These are phyloP conservation scores for Lateolabrax maculatus DNA, from an alignment of 2,797 vertebrate genomes.

Conservation along the genomic window DNA sequence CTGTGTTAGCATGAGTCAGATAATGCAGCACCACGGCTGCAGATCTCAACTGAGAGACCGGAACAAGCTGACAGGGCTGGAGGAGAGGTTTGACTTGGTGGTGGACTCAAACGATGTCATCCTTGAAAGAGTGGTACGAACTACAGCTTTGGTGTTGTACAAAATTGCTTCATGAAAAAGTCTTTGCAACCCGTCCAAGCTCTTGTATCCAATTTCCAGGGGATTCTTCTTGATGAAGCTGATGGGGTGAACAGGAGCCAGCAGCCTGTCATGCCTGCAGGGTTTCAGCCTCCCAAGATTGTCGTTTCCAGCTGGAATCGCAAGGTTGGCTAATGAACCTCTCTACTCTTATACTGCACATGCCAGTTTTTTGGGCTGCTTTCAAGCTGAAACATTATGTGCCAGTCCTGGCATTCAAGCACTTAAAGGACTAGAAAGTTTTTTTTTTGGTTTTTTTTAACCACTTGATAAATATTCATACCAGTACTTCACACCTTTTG, in stretches of 20 bases:
- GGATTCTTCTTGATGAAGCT: constrained; percentile 95
- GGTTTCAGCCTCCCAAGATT: constrained; percentile 92
- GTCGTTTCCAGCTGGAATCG: constrained; percentile 99
- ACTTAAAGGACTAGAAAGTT: not conserved
- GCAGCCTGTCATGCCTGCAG: constrained; percentile 93
- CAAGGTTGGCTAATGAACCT: constrained; percentile 86
- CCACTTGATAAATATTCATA: constrained; percentile 7
- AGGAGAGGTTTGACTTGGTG: constrained; percentile 95
- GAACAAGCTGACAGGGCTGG: constrained; percentile 90
- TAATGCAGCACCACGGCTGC: constrained; percentile 96
- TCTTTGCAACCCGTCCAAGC: constrained; percentile 2
- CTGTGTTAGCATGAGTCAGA: constrained; percentile 91
- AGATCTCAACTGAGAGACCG: constrained; percentile 87
- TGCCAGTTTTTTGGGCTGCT: constrained; percentile 19
- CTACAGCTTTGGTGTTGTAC: not conserved
- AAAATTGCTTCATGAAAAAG: not conserved
- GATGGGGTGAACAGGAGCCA: constrained; percentile 93
- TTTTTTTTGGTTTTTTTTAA: not conserved
- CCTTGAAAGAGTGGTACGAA: constrained; percentile 94
- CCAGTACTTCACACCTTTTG: not conserved
- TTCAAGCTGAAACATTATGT: constrained; percentile 34
- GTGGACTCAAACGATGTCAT: constrained; percentile 95
- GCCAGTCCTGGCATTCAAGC: constrained; percentile 14
- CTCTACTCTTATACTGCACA: not conserved
- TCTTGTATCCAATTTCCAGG: constrained; percentile 79